phyloP scores from a whole-genome alignment of 2,113 vertebrate species.

The Nesogale talazaci region DNA sequence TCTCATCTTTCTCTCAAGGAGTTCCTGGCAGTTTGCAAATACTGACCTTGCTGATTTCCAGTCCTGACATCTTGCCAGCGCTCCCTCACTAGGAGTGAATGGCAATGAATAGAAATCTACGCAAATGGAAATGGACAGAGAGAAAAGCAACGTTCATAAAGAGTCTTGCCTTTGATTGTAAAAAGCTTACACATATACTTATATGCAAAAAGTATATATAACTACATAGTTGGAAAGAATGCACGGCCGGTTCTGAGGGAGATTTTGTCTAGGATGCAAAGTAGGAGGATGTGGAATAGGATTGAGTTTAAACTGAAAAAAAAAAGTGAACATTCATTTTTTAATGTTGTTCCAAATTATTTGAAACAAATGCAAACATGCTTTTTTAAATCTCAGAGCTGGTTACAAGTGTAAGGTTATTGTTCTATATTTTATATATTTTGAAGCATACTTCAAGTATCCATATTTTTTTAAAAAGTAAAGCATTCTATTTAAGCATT shows the following conservation, averaged over 20 bases:
- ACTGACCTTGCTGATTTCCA: no score
- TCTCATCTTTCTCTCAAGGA: no score
- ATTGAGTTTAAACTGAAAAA: no score
- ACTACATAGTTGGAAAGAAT: no score
- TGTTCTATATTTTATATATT: background rate
- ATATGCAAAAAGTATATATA: no score
- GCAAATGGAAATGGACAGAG: background rate
- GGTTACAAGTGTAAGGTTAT: background rate
- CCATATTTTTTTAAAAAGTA: background rate
- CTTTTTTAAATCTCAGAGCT: slow-evolving; percentile 7
- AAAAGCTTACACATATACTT: no score
- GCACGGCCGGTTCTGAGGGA: no score
- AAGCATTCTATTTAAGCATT: background rate
- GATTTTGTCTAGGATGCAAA: no score
- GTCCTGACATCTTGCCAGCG: no score
- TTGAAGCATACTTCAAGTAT: slow-evolving; percentile 17
- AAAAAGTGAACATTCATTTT: background rate
- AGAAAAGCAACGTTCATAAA: slow-evolving; percentile 16
- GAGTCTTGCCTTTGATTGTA: background rate
- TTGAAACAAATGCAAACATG: background rate
- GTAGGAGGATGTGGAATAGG: no score
- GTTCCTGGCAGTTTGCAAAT: no score
- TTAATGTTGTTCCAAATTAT: slow-evolving; percentile 13
- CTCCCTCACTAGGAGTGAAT: background rate
- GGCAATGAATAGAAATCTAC: background rate